Evolutionary conservation across 2,113 vertebrate species (phyloP), one percentile per base, ranked within the genome.

Genomic region (Todiramphus chloris): DNA sequence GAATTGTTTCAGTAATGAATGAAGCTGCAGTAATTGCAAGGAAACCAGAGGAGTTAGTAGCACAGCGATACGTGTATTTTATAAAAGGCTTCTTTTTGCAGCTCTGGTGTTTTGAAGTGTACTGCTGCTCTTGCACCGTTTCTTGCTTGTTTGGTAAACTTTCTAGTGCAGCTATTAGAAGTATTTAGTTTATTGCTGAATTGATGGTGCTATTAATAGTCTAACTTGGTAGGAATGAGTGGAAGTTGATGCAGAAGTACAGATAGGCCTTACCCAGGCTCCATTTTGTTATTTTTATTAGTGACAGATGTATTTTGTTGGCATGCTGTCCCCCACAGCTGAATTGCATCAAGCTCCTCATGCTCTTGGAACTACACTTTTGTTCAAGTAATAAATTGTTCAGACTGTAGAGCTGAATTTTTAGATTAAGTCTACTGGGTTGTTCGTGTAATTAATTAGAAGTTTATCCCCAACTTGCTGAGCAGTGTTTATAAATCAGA

Each of bases 251-350:
- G 86, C 78, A 91, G 62, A 91, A 94, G 84, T 92, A 70, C 68
- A 84, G 86, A 87, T 62, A 80, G 66, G 64, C 93, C 82, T 86
- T 94, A 72, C 78, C n/a, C 90, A 74, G 94, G 83, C 80, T 88
- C 93, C 79, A 89, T 95, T 95, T 97, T 92, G 92, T 92, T 95
- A 56, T 76, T 93, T 95, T 93, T 93, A 91, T 96, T 94, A 87
- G 92, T 92, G 93, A 55, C 94, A 91, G 91, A 89, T 97, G 92
- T 96, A 75, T 83, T 84, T 83, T 76, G 82, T 63, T 97, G 96
- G 93, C 93, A 20, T 21, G 12, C 74, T 79, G 64, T 81, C 77
- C 50, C 55, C 9, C 51, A 59, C 63, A 94, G 89, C 94, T 95
- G 95, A 95, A 80, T 41, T 77, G 87, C 75, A 93, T 91, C 87